Evolutionary conservation across 2,113 vertebrate species (phyloP).

Genomic region (Amphilophus citrinellus): DNA sequence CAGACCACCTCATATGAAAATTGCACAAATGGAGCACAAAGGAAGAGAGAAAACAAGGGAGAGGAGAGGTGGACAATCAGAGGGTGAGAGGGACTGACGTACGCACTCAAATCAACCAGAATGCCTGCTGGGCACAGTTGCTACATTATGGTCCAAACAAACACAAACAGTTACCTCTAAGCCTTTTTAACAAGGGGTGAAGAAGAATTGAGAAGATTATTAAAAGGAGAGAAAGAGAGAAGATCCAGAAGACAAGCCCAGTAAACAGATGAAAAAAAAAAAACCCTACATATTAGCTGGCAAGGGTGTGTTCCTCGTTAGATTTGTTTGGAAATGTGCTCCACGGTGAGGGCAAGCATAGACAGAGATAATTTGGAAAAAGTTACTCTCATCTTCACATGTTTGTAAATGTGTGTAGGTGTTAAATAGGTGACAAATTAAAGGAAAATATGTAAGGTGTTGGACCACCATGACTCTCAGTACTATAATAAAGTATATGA

Average conservation of each 20-base stretch:
- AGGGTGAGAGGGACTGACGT: neutral
- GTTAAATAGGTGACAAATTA: conserved; percentile 39
- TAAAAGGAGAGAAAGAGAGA: neutral
- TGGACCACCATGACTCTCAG: conserved; percentile 32
- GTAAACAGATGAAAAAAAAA: conserved; percentile 22
- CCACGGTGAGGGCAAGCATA: neutral
- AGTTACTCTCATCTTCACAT: conserved; percentile 18
- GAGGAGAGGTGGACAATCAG: neutral
- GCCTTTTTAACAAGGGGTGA: conserved; percentile 33
- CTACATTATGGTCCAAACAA: conserved; percentile 64
- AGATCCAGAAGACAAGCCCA: conserved; percentile 8
- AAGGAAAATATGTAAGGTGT: conserved; percentile 31
- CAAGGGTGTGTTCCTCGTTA: conserved; percentile 16
- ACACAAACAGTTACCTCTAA: conserved; percentile 57
- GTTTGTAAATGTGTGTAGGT: conserved; percentile 35
- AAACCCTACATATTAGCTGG: neutral
- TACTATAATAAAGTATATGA: neutral
- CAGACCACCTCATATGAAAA: conserved; percentile 54
- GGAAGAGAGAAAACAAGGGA: neutral
- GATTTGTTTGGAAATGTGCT: conserved; percentile 39
- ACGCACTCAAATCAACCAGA: conserved; percentile 4
- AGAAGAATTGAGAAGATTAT: neutral
- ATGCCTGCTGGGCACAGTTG: conserved; percentile 57
- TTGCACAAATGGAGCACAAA: conserved; percentile 37
- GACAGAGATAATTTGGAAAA: conserved; percentile 30